Conservation (phyloP, 2,888 invertebrate genomes). For the Napeogenes inachia region DNA sequence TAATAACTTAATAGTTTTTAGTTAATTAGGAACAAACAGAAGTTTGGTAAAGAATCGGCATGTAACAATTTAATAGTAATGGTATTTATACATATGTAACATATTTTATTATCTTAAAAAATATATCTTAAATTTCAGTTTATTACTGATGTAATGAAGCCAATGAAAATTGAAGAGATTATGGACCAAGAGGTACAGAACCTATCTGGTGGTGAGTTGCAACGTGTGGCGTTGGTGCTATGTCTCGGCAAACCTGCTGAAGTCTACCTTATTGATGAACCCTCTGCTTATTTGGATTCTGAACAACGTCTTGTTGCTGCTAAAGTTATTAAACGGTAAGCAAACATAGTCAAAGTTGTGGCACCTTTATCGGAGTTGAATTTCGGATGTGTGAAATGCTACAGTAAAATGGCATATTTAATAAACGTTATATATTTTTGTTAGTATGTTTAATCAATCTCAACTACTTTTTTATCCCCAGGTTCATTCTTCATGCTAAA, state of each 20-base stretch:
- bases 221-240: conserved; percentile 96
- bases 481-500: conserved; percentile 98
- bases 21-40: too few relatives aligned
- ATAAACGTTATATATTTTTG: too few relatives aligned
- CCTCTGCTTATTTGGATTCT: conserved; percentile 99
- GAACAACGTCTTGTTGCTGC: conserved; percentile 99
- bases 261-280: conserved; percentile 99
- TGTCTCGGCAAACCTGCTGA: conserved; percentile 99
- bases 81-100: too few relatives aligned
- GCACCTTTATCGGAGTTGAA: too few relatives aligned
- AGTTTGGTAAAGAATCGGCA: too few relatives aligned
- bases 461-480: conserved; percentile 41
- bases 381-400: too few relatives aligned
- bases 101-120: too few relatives aligned
- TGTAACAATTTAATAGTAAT: too few relatives aligned
- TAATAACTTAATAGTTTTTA: too few relatives aligned
- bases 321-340: conserved; percentile 97
- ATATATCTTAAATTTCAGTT: conserved; percentile 79
- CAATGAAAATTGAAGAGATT: conserved; percentile 96
- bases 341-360: not conserved
- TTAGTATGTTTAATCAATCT: too few relatives aligned
- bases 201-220: conserved; percentile 99
- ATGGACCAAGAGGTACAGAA: conserved; percentile 99
- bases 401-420: too few relatives aligned
- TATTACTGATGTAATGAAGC: conserved; percentile 99